A percentile compares a stretch with the other conserved stretches of the same genome.
phyloP scores from a whole-genome alignment of 1,140 invertebrate genomes.

The Drosophila obscura region DNA sequence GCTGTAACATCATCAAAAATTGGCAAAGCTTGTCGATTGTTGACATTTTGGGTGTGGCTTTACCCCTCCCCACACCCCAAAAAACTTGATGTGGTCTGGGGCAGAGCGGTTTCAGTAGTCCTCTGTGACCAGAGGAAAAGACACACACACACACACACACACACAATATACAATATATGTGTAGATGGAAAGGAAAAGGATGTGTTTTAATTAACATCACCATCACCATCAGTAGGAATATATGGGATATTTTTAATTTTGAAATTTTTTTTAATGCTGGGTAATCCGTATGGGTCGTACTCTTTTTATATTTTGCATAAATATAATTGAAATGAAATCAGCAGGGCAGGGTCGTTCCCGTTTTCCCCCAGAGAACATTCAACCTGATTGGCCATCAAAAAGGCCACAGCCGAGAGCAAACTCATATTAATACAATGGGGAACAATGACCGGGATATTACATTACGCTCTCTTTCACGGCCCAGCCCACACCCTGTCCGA shows the following conservation, averaged over 20 bases:
- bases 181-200: no score
- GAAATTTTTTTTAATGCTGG: no score
- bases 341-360: no score
- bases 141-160: no score
- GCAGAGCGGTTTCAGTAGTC: slow-evolving; percentile 5
- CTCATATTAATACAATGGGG: slow-evolving; percentile 19
- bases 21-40: slow-evolving; percentile 70
- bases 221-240: no score
- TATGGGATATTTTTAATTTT: no score
- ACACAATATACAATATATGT: no score
- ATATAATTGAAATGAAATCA: no score
- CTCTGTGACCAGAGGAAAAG: no score
- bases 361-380: not conserved
- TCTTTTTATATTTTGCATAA: no score
- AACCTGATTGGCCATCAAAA: slow-evolving; percentile 43
- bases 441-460: slow-evolving; percentile 47
- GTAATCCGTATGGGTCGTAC: no score
- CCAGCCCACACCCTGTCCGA: not conserved
- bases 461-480: slow-evolving; percentile 40
- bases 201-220: no score
- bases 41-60: slow-evolving; percentile 67
- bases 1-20: slow-evolving; percentile 60
- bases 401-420: slow-evolving; percentile 19
- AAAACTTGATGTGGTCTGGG: slow-evolving; percentile 53
- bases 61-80: not conserved